Conservation (phyloP, 2,797 vertebrate species). For the Kryptopterus vitreolus region DNA sequence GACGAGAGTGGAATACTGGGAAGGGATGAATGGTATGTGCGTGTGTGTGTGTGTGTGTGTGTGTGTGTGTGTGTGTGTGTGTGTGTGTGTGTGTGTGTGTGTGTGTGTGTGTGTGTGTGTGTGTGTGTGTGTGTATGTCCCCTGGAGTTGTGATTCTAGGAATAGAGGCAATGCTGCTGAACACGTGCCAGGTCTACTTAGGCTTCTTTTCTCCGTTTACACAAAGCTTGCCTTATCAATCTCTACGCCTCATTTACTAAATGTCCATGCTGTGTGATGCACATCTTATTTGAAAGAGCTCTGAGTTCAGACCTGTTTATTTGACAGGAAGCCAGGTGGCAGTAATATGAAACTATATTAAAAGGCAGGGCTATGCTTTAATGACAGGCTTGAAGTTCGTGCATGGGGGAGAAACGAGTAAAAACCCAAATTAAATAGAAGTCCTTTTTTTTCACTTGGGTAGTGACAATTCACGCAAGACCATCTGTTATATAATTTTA, state of each 20-base stretch:
- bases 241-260: conserved; percentile 58
- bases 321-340: conserved; percentile 62
- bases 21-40: conserved; percentile 3
- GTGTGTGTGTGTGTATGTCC: conserved; percentile 27
- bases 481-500: conserved; percentile 16
- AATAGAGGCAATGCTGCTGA: conserved; percentile 50
- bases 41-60: conserved; percentile 25
- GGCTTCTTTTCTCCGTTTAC: conserved; percentile 58
- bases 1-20: neutral
- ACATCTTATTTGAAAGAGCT: conserved; percentile 54
- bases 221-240: conserved; percentile 64
- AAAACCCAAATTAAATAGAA: conserved; percentile 33
- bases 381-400: conserved; percentile 34
- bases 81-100: conserved; percentile 27
- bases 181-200: conserved; percentile 43
- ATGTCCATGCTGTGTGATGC: conserved; percentile 61
- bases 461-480: conserved; percentile 11
- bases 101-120: too few relatives aligned
- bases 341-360: conserved; percentile 54
- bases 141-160: conserved; percentile 38
- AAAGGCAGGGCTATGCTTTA: conserved; percentile 38
- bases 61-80: conserved; percentile 29
- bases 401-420: conserved; percentile 27
- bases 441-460: conserved; percentile 36
- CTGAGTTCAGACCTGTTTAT: conserved; percentile 57